Percentiles rank a stretch among this genome's conserved stretches.
phyloP scores from a whole-genome alignment of 2,113 vertebrate genomes.

The Falcunculus frontatus region DNA sequence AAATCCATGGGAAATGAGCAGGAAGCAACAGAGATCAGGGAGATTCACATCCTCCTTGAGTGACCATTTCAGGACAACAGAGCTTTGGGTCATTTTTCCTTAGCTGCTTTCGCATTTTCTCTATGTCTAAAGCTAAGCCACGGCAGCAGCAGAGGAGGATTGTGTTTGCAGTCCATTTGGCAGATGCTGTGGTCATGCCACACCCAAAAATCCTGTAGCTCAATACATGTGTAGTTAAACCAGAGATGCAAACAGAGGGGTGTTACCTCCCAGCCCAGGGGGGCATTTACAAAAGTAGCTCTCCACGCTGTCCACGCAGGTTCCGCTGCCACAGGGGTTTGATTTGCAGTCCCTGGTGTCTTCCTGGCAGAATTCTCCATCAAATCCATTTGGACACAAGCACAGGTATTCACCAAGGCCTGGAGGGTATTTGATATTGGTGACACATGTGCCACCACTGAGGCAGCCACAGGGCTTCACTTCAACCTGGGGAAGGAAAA shows the following conservation, averaged over 20 bases:
- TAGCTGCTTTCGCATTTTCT: background rate
- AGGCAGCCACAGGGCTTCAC: slow-evolving; percentile 76
- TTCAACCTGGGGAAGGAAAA: slow-evolving; percentile 64
- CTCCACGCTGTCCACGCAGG: background rate
- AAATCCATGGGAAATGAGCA: background rate
- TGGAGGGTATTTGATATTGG: slow-evolving; percentile 74
- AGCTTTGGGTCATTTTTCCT: background rate
- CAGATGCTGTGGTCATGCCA: background rate
- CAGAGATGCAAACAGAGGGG: background rate
- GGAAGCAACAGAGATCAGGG: background rate
- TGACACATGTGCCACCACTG: slow-evolving; percentile 71
- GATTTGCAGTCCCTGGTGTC: slow-evolving; percentile 59
- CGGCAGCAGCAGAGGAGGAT: background rate
- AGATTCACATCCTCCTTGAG: background rate
- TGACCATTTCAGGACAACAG: background rate
- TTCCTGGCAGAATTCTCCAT: slow-evolving; percentile 71
- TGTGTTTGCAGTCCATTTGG: background rate
- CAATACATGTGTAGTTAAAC: background rate
- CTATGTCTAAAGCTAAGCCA: background rate
- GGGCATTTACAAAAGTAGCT: slow-evolving; percentile 33
- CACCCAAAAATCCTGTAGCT: background rate
- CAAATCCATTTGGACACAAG: slow-evolving; percentile 68
- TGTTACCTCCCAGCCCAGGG: slow-evolving; percentile 37
- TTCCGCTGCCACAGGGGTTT: background rate
- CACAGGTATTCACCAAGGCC: slow-evolving; percentile 81